Evolutionary conservation across 2,113 vertebrate species (phyloP).

Genomic region (Strix uralensis): DNA sequence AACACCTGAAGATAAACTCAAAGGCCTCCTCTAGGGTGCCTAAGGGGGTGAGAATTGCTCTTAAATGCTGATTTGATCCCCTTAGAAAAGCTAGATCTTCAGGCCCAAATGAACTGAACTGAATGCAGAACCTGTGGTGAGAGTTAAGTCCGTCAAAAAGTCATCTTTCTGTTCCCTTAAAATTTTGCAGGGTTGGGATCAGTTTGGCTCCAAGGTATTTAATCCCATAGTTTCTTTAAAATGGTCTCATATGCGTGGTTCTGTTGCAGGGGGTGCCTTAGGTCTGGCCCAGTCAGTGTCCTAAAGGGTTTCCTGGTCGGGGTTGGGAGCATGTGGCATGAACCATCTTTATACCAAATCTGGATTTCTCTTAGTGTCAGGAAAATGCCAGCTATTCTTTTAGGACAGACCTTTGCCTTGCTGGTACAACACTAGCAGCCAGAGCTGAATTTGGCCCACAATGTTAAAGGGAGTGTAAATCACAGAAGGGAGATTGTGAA

Average conservation of each 20-base stretch:
- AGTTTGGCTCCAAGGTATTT: background rate
- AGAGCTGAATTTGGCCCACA: background rate
- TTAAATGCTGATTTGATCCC: background rate
- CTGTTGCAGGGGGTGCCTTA: background rate
- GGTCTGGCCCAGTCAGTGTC: background rate
- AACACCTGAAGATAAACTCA: background rate
- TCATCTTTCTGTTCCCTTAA: background rate
- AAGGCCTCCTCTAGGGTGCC: background rate
- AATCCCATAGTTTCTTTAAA: background rate
- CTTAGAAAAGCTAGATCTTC: background rate
- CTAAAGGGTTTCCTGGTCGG: background rate
- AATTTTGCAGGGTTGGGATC: background rate
- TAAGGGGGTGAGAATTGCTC: background rate
- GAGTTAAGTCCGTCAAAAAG: background rate
- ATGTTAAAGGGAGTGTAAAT: background rate
- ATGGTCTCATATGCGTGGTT: background rate
- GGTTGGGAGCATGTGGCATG: background rate
- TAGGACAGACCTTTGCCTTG: background rate
- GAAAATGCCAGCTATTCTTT: background rate
- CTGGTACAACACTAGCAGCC: background rate
- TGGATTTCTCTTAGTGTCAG: background rate
- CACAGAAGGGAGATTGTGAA: conserved; percentile 4
- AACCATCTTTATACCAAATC: background rate
- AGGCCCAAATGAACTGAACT: background rate
- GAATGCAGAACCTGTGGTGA: background rate